Base-by-base conservation (phyloP, 1,140 invertebrate genomes). In the Diuraphis noxia region DNA sequence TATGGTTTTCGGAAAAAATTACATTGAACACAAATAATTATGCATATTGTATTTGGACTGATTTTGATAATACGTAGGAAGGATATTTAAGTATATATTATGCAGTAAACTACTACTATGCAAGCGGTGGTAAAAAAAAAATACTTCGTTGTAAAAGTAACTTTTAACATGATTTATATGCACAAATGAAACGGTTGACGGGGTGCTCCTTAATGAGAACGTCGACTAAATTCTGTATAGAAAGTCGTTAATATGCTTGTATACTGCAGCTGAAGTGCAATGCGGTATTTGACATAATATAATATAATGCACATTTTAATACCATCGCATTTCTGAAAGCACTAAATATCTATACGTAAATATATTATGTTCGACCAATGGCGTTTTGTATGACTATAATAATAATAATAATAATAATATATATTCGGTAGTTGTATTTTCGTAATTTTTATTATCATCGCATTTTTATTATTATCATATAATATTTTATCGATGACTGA, bases 281-380 rank as follows among this genome's bases (percentile, higher is more conserved):
- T n/a, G 56, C 56, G 56, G 56, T 72, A 72, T 72, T 72, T 72
- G 56, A 72, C 56, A 72, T 72, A 72, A 72, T 72, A 72, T 72
- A 72, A 72, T 72, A 34, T 56, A 56, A 56, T 30, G 30, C 13
- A 72, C 30, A 72, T n/a, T 72, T 72, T 72, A 72, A 72, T 72
- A n/a, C 56, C 30, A 4, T 72, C 56, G 30, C n/a, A 13, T 72
- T 72, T 72, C 56, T 72, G 56, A 72, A 72, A 72, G 56, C 56
- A n/a, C 56, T 72, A 72, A 72, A 72, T n/a, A n/a, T 72, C 10
- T 19, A n/a, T 2, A 17, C 13, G 30, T n/a, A 72, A 72, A 72
- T 63, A n/a, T 72, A 72, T 72, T 72, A n/a, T 72, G 56, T 72
- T n/a, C 34, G 56, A 72, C 56, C 56, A n/a, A 72, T 72, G 56